Base-by-base conservation (phyloP, 2,113 vertebrate genomes). In the Anguilla rostrata region DNA sequence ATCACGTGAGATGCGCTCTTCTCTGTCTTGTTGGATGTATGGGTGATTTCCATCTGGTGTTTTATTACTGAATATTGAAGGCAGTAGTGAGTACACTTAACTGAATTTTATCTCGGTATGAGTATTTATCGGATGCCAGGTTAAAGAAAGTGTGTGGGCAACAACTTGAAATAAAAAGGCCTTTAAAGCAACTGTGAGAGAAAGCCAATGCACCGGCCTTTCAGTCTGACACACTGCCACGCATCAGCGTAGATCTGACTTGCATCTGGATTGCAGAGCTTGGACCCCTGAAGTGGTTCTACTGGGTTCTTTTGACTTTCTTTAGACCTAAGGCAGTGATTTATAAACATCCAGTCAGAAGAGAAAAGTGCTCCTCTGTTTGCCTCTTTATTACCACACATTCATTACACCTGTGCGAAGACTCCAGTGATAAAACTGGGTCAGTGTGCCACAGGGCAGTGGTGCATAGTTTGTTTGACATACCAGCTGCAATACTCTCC, bases 341-440 rank as follows among this genome's bases (percentile, higher is more conserved):
- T 49, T 82, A 43, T 49, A 29, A n/a, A 82, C 29, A 26, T 82
- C 46, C 81, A 82, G 43, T 49, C 22, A 82, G 40, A 49, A 82
- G 46, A 53, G 81, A 43, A 43, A 16, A 82, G 40, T 82, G 81
- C 81, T 46, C 46, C 81, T n/a, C 29, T 53, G 26, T n/a, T 82
- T 82, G 81, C 46, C 41, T 46, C 40, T n/a, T n/a, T 82, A 49
- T 49, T 43, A 29, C 46, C 46, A 49, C 41, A 18, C 20, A 39
- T 9, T 43, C 39, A 43, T 41, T 41, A 81, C 20, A 81, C 39
- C 39, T 43, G 20, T 49, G 39, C 46, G 40, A 20, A 43, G 41
- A 46, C 18, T 41, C 39, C 39, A 81, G 22, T 16, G 40, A 41
- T 53, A 26, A 66, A 66, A 66, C 60, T 66, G 22, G 60, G 18